Percentiles rank a stretch among this genome's conserved stretches.
These are phyloP conservation scores for Ctenicera cuprea DNA, from an alignment of 2,888 invertebrate species.

Conservation along the genomic window DNA sequence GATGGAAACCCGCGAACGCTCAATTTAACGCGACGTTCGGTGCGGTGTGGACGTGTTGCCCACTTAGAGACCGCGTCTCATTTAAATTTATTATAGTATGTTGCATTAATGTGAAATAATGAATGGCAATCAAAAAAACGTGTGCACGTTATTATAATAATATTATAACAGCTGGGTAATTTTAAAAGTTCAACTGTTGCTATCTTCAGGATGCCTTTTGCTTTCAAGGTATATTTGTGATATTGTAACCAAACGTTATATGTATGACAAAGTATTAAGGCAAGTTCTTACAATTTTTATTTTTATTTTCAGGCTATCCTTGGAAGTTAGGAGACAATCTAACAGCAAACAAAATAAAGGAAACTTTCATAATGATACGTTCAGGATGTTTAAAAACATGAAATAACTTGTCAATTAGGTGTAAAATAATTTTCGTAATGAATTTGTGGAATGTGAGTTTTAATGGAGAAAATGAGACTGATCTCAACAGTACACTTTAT, in stretches of 20 bases:
- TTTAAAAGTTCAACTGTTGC: neutral
- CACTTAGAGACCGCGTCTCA: constrained; percentile 21
- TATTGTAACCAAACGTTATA: too few relatives aligned
- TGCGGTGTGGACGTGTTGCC: constrained; percentile 4
- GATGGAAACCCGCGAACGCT: constrained; percentile 17
- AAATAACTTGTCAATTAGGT: constrained; percentile 6
- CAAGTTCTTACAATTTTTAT: too few relatives aligned
- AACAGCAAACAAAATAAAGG: too few relatives aligned
- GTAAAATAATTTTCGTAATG: constrained; percentile 20
- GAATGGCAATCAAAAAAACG: neutral
- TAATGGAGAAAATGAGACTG: constrained; percentile 32
- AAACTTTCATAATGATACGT: too few relatives aligned
- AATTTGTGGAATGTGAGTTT: constrained; percentile 34
- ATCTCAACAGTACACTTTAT: constrained; percentile 22
- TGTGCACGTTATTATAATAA: neutral
- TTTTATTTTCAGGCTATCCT: too few relatives aligned
- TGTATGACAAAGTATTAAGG: too few relatives aligned
- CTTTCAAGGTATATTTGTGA: too few relatives aligned
- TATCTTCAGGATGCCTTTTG: neutral
- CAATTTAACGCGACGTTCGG: constrained; percentile 36
- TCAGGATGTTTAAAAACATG: too few relatives aligned
- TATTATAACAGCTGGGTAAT: neutral
- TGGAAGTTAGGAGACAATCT: too few relatives aligned
- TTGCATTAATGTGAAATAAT: neutral
- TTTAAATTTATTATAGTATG: neutral